Evolutionary conservation across 2,797 vertebrate genomes (phyloP).

Genomic region (Sorex maritimensis): DNA sequence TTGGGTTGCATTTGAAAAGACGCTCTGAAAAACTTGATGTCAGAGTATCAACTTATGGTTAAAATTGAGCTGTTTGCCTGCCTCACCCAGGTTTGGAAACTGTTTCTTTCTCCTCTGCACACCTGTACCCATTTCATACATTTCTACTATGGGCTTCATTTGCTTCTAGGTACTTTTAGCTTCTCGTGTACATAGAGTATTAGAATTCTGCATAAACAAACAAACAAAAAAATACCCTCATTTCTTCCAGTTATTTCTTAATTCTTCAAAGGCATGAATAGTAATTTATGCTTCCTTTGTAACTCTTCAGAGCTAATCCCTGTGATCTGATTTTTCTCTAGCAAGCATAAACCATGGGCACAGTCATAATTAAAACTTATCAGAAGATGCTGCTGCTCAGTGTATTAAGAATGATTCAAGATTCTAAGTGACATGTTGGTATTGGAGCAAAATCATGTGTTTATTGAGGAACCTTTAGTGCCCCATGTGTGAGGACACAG

Average conservation of each 20-base stretch:
- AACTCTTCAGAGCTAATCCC: constrained; percentile 30
- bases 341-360: neutral
- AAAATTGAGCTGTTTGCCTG: neutral
- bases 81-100: neutral
- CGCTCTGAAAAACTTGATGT: constrained; percentile 3
- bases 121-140: no score
- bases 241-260: constrained; percentile 56
- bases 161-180: neutral
- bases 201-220: neutral
- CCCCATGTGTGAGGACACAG: neutral
- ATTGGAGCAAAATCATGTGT: neutral
- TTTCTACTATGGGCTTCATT: neutral
- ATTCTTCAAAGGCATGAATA: neutral
- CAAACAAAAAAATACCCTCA: no score
- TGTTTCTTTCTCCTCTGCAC: neutral
- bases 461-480: neutral
- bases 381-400: constrained; percentile 3
- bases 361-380: neutral
- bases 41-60: neutral
- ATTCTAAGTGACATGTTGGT: neutral
- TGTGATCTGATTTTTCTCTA: neutral
- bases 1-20: neutral
- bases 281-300: neutral
- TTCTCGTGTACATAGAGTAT: neutral
- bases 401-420: constrained; percentile 10